Base-by-base conservation (phyloP, 2,888 invertebrate species). In the Apocheima hispidaria region DNA sequence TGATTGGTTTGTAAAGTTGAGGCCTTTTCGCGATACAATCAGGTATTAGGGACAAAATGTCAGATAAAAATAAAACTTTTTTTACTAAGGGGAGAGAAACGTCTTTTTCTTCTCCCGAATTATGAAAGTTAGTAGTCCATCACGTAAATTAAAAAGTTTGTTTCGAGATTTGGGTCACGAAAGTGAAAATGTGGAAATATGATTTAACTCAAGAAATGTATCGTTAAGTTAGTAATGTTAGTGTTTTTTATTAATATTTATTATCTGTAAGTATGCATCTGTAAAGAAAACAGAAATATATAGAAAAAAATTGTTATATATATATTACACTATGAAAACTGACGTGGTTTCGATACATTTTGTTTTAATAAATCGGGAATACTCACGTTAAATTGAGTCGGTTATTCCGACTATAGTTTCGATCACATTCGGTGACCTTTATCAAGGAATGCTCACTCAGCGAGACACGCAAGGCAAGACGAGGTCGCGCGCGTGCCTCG, bases 1-100 rank as follows among this genome's bases (percentile, higher is more conserved):
- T 60, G 61, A 66, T 66, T 66, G 62, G 62, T 62, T 67, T 64
- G 59, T 60, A 57, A 66, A 64, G 61, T 62, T 58, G 18, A 48
- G 18, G 58, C 43, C 41, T 52, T 62, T 53, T 57, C 12, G 43
- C 40, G 51, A 59, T 62, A 53, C 40, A 50, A 56, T 62, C 56
- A 56, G 23, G 52, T 62, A 46, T 62, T 41, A 43, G 35, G 41
- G 48, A 58, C 54, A 56, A 48, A 58, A 51, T 54, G 58, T 58
- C 63, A 51, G 36, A 63, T 60, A 63, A 54, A 52, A 62, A 38
- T 49, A 51, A 63, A 58, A 54, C 33, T 53, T 57, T 63, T 49
- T 62, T 53, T 63, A 41, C 41, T 43, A 50, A 21, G 21, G 41
- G 30, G 28, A 48, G 10, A 50, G 51, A 41, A 35, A 44, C 30